phyloP scores from a whole-genome alignment of 2,113 vertebrate genomes.

The Hippoglossus stenolepis region DNA sequence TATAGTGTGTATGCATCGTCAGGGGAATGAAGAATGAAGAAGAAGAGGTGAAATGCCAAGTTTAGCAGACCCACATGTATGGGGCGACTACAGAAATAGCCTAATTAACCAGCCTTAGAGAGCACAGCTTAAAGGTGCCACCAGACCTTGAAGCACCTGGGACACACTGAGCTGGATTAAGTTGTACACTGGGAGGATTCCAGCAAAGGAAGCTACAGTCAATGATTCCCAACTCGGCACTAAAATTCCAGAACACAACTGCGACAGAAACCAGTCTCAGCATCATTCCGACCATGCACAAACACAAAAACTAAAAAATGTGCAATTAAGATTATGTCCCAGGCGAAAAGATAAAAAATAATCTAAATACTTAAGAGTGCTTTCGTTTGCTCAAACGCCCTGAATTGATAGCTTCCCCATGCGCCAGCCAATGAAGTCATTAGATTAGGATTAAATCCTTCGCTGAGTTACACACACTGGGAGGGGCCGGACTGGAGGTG shows the following conservation, averaged over 20 bases:
- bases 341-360: constrained; percentile 17
- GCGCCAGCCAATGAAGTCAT: constrained; percentile 74
- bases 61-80: constrained; percentile 68
- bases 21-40: constrained; percentile 21
- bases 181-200: constrained; percentile 57
- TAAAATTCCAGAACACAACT: constrained; percentile 11
- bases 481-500: constrained; percentile 72
- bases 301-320: neutral
- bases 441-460: constrained; percentile 82
- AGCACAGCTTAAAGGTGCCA: constrained; percentile 80
- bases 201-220: constrained; percentile 49
- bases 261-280: neutral
- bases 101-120: constrained; percentile 81
- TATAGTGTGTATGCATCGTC: constrained; percentile 4
- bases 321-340: no score
- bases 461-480: constrained; percentile 70
- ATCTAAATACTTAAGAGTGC: constrained; percentile 42
- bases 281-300: neutral
- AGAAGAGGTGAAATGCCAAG: constrained; percentile 57
- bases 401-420: constrained; percentile 55
- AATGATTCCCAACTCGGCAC: constrained; percentile 30
- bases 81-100: constrained; percentile 79
- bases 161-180: constrained; percentile 80
- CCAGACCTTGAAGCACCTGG: constrained; percentile 74
- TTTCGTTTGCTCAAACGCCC: constrained; percentile 40